A percentile compares a stretch with the other conserved stretches of the same genome.
These are phyloP conservation scores for Cervus canadensis DNA, from an alignment of 2,113 vertebrate genomes.

Conservation along the genomic window DNA sequence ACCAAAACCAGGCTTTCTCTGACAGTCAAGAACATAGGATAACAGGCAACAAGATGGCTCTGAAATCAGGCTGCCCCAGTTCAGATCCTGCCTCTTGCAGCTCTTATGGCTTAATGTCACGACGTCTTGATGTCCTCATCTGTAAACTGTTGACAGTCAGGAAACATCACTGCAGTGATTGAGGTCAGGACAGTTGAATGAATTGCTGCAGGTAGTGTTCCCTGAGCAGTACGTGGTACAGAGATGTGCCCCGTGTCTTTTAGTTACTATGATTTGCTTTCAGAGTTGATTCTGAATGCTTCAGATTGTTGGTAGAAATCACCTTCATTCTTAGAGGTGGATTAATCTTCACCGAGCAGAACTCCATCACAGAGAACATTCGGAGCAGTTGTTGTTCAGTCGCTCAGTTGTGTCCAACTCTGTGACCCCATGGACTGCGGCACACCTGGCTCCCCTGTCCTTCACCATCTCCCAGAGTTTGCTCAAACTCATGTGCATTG, in stretches of 20 bases:
- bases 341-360: background rate
- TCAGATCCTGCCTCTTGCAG: background rate
- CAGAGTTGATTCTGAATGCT: background rate
- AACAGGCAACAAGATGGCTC: background rate
- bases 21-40: background rate
- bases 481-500: background rate
- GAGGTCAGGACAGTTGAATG: too few species aligned
- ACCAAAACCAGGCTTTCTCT: background rate
- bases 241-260: accelerated
- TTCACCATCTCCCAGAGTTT: background rate
- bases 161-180: background rate
- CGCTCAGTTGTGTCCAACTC: background rate
- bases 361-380: background rate
- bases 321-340: background rate
- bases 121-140: background rate
- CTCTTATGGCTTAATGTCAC: background rate
- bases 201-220: background rate
- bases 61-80: background rate
- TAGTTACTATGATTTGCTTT: background rate
- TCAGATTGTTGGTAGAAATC: background rate
- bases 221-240: background rate
- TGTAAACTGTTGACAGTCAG: too few species aligned
- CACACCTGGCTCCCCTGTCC: background rate
- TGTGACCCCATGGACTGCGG: background rate
- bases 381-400: background rate